Evolutionary conservation across 2,113 vertebrate genomes (phyloP), one percentile per base, ranked within the genome.

Genomic region (Electrona antarctica): DNA sequence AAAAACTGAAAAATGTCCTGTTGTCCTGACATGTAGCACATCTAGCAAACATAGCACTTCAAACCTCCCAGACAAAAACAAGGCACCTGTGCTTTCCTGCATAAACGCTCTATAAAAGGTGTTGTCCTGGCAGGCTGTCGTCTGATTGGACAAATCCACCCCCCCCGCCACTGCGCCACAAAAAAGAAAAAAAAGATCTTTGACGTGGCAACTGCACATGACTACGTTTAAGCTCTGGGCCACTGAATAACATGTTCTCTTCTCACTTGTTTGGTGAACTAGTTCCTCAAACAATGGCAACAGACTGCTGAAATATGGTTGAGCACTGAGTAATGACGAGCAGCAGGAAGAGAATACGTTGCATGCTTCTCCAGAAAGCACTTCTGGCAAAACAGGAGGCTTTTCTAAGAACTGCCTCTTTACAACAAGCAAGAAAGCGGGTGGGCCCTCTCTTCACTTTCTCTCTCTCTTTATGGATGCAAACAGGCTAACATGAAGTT

Each of bases 71-170:
- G 28, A 10, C 9, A 6, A 58, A 29, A 58, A 28, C 29, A 28
- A 41, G 9, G 21, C 8, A 8, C 57, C 46, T 15, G 61, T 14
- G 7, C 15, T 49, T 47, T 49, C 47, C 5, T 7, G 14, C 8
- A 21, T 15, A 21, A n/a, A 5, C 6, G 8, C 12, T 49, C n/a
- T 48, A 7, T 48, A n/a, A 49, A 47, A 63, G 45, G 45, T 14
- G 60, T 46, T 47, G 61, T 15, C 47, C 61, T 14, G 7, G 4
- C 7, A 6, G 9, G 21, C n/a, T 50, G 61, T 11, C 15, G 15
- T 67, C n/a, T 21, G 52, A 67, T 47, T 67, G 65, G 65, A 11
- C 33, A 56, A 46, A 33, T 63, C 46, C 61, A 11, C 3, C 61
- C 46, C 10, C 15, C 29, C n/a, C 21, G 13, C 21, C 52, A 45